Base-by-base conservation (phyloP, 2,888 invertebrate species). In the Leistus spinibarbis region DNA sequence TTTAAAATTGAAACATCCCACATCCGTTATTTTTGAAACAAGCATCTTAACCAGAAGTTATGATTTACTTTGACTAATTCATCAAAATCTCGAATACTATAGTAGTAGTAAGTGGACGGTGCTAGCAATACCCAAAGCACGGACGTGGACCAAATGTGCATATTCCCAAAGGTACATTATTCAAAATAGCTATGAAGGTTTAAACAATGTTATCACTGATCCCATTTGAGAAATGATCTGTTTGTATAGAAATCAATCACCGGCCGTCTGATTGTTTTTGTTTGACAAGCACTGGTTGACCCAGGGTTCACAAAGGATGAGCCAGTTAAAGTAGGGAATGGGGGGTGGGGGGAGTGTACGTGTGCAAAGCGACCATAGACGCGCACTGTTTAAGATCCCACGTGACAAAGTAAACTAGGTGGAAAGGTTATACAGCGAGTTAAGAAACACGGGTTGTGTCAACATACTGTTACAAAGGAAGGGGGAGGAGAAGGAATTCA, bases 331-430 rank as follows among this genome's bases (percentile, higher is more conserved):
- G n/a, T n/a, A n/a, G n/a, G 10, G n/a, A n/a, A n/a, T n/a, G n/a
- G n/a, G 57, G 53, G 17, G 40, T 9, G 17, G 9, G 24, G 57
- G 64, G 64, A 23, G 17, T 63, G 64, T 57, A 54, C 66, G 64
- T 72, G 22, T 56, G 71, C 66, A 66, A 72, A 72, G 72, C 72
- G 57, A 72, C 72, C 72, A 65, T 65, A 72, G 65, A 3, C 19
- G 60, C 19, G 20, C 64, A 64, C 72, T 72, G 65, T 65, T 57
- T 72, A 72, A 72, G 72, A 72, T 72, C 72, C 72, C 72, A 72
- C 72, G 72, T 72, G 72, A 65, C 72, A 72, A 72, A 72, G 72
- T 72, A 72, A 72, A 72, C 72, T 72, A 27, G 72, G 72, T 72
- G 72, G 72, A 72, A 72, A 72, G 72, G 72, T 72, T 72, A 72